Percentiles rank a stretch among this genome's conserved stretches.
These are phyloP conservation scores for Sanderia malayensis DNA, from an alignment of 30 jellyfish, hydroid and myxozoan genomes.

Conservation along the genomic window DNA sequence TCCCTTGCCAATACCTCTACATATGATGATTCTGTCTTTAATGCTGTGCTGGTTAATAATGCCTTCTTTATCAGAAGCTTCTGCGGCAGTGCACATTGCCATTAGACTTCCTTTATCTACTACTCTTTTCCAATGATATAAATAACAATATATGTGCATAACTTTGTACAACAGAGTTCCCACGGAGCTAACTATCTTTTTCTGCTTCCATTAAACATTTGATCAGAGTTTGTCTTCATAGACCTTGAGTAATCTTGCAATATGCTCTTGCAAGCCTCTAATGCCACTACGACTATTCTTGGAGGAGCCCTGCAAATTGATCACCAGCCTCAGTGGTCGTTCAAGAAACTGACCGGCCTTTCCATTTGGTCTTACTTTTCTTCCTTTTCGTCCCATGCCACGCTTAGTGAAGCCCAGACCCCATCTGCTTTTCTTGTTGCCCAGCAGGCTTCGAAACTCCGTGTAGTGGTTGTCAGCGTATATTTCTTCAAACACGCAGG, in stretches of 20 bases:
- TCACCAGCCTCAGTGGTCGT: constrained; percentile 56
- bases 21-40: too few species aligned
- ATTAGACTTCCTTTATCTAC: too few species aligned
- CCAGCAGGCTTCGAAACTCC: constrained; percentile 65
- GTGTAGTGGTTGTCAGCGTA: constrained; percentile 71
- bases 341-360: constrained; percentile 68
- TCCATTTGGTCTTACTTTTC: constrained; percentile 53
- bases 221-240: constrained; percentile 50
- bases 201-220: neutral
- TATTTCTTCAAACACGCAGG: constrained; percentile 79
- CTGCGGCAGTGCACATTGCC: too few species aligned
- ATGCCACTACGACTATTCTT: constrained; percentile 53
- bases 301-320: constrained; percentile 51
- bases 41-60: too few species aligned
- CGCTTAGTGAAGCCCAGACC: constrained; percentile 77
- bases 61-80: too few species aligned
- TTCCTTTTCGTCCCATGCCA: constrained; percentile 79
- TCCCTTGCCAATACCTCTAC: too few species aligned
- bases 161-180: constrained; percentile 30
- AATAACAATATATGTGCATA: constrained; percentile 50
- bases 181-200: neutral
- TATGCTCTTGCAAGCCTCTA: constrained; percentile 54
- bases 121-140: constrained; percentile 12
- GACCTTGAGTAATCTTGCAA: constrained; percentile 53
- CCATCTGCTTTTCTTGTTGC: constrained; percentile 40